A percentile compares a stretch with the other conserved stretches of the same genome.
These are phyloP conservation scores for Andrena marginata DNA, from an alignment of 2,888 invertebrate genomes.

Conservation along the genomic window DNA sequence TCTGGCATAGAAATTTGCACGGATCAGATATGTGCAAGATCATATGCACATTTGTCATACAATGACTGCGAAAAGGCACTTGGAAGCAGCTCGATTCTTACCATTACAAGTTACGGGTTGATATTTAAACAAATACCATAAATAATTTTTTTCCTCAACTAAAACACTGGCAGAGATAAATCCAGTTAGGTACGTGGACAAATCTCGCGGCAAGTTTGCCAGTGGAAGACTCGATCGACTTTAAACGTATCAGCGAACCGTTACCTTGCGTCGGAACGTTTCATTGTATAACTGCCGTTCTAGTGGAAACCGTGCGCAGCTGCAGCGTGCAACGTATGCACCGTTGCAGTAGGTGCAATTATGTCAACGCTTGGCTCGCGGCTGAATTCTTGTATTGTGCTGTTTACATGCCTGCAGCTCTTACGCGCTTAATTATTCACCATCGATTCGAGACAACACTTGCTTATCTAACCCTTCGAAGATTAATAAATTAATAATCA, in stretches of 20 bases:
- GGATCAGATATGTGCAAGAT: too few species aligned
- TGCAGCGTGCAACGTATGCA: conserved; percentile 23
- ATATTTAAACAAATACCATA: neutral
- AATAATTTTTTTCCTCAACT: neutral
- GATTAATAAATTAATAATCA: neutral
- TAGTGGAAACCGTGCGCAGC: conserved; percentile 35
- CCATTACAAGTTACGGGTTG: too few species aligned
- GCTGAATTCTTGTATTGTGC: conserved; percentile 13
- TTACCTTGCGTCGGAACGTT: conserved; percentile 47
- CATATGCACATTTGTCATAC: too few species aligned
- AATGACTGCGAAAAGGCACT: too few species aligned
- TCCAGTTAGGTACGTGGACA: conserved; percentile 32
- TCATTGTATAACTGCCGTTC: conserved; percentile 52
- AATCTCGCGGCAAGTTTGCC: conserved; percentile 30
- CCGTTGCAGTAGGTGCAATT: conserved; percentile 28
- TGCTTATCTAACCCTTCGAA: conserved; percentile 16
- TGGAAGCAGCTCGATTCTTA: too few species aligned
- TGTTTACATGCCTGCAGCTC: conserved; percentile 1
- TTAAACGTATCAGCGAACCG: conserved; percentile 49
- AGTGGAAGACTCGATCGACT: conserved; percentile 42
- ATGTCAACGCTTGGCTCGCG: neutral
- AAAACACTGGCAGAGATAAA: conserved; percentile 8
- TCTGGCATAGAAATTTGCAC: too few species aligned
- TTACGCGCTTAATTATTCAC: conserved; percentile 4
- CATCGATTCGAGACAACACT: conserved; percentile 1